phyloP scores from a whole-genome alignment of 1,140 invertebrate species.

The Drosophila watanabei region DNA sequence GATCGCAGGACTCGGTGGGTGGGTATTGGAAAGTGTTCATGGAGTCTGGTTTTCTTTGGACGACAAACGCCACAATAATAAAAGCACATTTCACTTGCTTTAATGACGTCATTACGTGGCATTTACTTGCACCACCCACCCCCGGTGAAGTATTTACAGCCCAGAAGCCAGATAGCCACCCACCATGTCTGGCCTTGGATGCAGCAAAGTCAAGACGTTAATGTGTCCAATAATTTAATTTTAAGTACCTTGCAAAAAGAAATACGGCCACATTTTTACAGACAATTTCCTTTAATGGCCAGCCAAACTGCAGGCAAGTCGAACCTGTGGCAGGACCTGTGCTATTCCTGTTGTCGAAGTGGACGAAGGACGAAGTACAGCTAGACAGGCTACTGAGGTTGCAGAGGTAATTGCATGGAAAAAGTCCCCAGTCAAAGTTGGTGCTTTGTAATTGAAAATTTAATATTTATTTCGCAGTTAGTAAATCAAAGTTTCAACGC shows the following conservation, averaged over 20 bases:
- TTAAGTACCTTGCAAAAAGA: conserved; percentile 85
- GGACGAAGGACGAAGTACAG: background rate
- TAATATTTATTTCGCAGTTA: conserved; percentile 84
- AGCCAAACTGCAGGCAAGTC: conserved; percentile 45
- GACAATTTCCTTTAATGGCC: conserved; percentile 83
- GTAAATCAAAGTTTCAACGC: conserved; percentile 80
- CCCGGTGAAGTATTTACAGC: background rate
- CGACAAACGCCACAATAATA: conserved; percentile 71
- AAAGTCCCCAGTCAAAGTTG: conserved; percentile 67
- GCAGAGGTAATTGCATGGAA: conserved; percentile 79
- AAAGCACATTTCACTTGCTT: conserved; percentile 83
- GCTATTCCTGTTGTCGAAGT: conserved; percentile 54
- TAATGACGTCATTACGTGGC: conserved; percentile 82
- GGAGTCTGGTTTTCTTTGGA: conserved; percentile 20
- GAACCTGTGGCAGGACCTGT: conserved; percentile 44
- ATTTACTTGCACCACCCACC: conserved; percentile 68
- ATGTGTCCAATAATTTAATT: conserved; percentile 85
- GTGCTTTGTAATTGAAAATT: conserved; percentile 75
- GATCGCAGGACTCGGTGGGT: conserved; percentile 48
- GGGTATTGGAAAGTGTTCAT: conserved; percentile 70
- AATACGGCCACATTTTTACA: conserved; percentile 84
- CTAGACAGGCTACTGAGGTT: background rate
- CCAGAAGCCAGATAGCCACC: background rate
- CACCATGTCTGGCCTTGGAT: conserved; percentile 20
- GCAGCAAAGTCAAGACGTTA: conserved; percentile 78